These are phyloP conservation scores for Platichthys flesus DNA, from an alignment of 2,113 vertebrate species.

Conservation along the genomic window DNA sequence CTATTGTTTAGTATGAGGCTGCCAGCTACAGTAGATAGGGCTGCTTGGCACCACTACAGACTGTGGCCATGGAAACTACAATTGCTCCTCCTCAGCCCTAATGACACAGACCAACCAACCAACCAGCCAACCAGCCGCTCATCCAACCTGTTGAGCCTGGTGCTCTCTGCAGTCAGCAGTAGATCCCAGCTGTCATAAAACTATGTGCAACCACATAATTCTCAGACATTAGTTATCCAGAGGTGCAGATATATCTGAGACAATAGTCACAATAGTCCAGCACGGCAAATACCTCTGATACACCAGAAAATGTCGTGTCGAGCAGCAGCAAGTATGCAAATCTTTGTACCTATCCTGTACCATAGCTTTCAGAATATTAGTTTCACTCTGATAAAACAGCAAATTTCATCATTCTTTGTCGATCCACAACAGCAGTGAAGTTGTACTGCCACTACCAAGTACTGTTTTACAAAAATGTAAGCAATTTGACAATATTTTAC, in stretches of 20 bases:
- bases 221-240: not conserved
- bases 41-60: slow-evolving; percentile 66
- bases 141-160: not conserved
- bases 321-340: too few relatives aligned
- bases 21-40: slow-evolving; percentile 61
- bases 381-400: too few relatives aligned
- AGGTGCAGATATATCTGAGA: not conserved
- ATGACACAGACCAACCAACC: slow-evolving; percentile 17
- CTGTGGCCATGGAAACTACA: slow-evolving; percentile 10
- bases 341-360: too few relatives aligned
- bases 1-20: slow-evolving; percentile 66
- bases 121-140: not conserved
- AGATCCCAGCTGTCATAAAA: not conserved
- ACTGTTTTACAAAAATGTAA: too few relatives aligned
- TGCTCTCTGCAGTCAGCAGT: not conserved
- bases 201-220: not conserved
- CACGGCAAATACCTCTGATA: too few relatives aligned
- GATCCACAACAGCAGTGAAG: too few relatives aligned
- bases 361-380: too few relatives aligned
- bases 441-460: too few relatives aligned
- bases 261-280: not conserved
- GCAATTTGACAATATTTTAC: too few relatives aligned
- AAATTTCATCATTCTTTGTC: too few relatives aligned
- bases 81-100: slow-evolving; percentile 4
- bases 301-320: too few relatives aligned